Conservation (phyloP, 2,113 vertebrate species). For the human (Homo sapiens) region DNA sequence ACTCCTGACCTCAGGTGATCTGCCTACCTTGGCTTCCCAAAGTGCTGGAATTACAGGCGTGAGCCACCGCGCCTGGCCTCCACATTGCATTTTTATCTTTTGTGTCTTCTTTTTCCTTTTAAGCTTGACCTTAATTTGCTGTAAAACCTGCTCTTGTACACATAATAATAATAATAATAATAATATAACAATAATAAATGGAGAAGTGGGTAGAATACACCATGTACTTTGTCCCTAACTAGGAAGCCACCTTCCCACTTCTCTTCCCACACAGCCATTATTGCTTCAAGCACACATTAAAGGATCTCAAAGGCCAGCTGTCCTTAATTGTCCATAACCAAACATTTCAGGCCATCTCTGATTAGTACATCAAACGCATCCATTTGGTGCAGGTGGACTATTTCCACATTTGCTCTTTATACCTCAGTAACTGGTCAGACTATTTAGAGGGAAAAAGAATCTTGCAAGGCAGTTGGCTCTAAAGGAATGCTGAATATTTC, state of each 20-base stretch:
- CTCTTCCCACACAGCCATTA: not conserved
- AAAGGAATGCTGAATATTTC: conserved; percentile 26
- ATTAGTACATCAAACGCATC: not conserved
- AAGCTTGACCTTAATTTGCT: conserved; percentile 11
- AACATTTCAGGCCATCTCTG: not conserved
- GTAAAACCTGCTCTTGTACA: conserved; percentile 7
- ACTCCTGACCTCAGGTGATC: too few species aligned
- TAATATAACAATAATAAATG: not conserved
- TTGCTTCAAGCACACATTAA: not conserved
- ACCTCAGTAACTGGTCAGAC: not conserved
- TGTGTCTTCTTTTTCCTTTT: not conserved
- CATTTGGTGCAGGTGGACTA: not conserved
- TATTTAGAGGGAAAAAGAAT: not conserved
- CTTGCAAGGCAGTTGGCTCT: not conserved
- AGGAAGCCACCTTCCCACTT: conserved; percentile 17
- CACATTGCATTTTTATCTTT: not conserved
- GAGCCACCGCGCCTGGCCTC: too few species aligned
- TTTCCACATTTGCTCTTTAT: conserved; percentile 23
- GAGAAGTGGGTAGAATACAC: not conserved
- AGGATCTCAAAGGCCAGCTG: not conserved
- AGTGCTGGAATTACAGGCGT: too few species aligned
- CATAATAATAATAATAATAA: not conserved
- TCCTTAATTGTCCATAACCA: not conserved
- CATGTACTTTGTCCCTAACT: conserved; percentile 17
- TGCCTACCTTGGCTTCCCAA: too few species aligned